These are phyloP conservation scores for Philereme transversata DNA, from an alignment of 2,888 invertebrate species.

Conservation along the genomic window DNA sequence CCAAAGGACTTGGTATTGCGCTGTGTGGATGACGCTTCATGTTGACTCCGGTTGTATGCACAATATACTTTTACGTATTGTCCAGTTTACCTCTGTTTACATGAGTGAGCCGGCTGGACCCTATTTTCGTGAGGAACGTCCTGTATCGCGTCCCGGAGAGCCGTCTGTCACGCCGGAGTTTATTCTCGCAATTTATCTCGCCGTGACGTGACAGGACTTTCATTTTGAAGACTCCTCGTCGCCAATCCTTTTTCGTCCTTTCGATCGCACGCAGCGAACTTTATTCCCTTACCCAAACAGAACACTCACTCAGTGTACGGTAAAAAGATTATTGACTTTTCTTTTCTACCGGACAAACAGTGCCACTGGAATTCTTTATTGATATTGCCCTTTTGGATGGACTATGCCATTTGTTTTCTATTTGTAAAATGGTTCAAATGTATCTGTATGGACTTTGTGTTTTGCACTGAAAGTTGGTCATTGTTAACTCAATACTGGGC, in stretches of 20 bases:
- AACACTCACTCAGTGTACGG: slow-evolving; percentile 46
- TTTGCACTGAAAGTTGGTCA: background rate
- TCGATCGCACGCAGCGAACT: slow-evolving; percentile 36
- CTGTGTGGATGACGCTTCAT: too few relatives aligned
- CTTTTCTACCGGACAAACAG: slow-evolving; percentile 31
- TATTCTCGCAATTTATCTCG: slow-evolving; percentile 57
- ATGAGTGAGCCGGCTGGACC: slow-evolving; percentile 5
- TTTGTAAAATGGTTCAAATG: slow-evolving; percentile 19
- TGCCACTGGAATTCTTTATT: slow-evolving; percentile 40
- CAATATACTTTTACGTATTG: slow-evolving; percentile 2
- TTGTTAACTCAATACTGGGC: too few relatives aligned
- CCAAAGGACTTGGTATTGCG: too few relatives aligned
- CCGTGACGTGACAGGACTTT: slow-evolving; percentile 47
- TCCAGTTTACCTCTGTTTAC: background rate
- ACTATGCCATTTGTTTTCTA: slow-evolving; percentile 25
- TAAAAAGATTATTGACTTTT: slow-evolving; percentile 42
- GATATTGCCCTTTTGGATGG: slow-evolving; percentile 36
- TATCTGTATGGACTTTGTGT: slow-evolving; percentile 3
- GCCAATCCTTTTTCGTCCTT: slow-evolving; percentile 45
- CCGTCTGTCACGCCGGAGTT: slow-evolving; percentile 44
- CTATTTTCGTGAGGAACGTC: slow-evolving; percentile 10
- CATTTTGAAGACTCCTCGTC: slow-evolving; percentile 51
- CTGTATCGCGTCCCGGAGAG: slow-evolving; percentile 28
- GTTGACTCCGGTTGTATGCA: too few relatives aligned
- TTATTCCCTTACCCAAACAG: slow-evolving; percentile 44